Base-by-base conservation (phyloP, 2,113 vertebrate species). In the Dryoscopus gambensis region DNA sequence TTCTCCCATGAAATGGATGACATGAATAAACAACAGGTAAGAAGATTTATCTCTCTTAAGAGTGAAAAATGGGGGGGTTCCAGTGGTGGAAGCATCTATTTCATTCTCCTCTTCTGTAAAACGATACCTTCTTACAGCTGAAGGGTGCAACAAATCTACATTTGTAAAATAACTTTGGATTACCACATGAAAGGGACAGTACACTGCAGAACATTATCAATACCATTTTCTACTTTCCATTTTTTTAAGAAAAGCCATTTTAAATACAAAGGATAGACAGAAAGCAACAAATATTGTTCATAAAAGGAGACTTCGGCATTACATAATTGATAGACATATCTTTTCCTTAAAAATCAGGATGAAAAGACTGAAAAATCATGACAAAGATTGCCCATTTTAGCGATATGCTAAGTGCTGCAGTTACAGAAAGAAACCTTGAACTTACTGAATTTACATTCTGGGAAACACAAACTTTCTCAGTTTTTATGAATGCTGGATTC, bases 261-360 rank as follows among this genome's bases (percentile, higher is more conserved):
- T 59, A 49, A 70, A 63, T 69, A 46, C 39, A 81, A 67, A 44
- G 30, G 11, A 21, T 28, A 82, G 17, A 68, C 15, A 78, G 31
- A 87, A 91, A 49, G 9, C 15, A 89, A 64, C 9, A 77, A 62
- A 70, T 63, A 50, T 5, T 44, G 6, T 63, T 79, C 50, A 42
- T 46, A 21, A 71, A 64, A 8, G 42, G 23, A 69, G 4, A 67
- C 7, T 75, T 87, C 33, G 84, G 19, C 7, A 52, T 79, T 42
- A 31, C 22, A 44, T 25, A 65, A 67, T 5, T 0, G 0, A 46
- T 47, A 40, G 53, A 37, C 2, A 33, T 42, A 84, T 83, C 4
- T 49, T 31, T 62, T 76, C 42, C 19, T 68, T 91, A 74, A 77
- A 85, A 91, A 42, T 27, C 18, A 47, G 10, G 6, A n/a, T 17